Conservation (phyloP, 2,113 vertebrate species). For the Spilogale gracilis region DNA sequence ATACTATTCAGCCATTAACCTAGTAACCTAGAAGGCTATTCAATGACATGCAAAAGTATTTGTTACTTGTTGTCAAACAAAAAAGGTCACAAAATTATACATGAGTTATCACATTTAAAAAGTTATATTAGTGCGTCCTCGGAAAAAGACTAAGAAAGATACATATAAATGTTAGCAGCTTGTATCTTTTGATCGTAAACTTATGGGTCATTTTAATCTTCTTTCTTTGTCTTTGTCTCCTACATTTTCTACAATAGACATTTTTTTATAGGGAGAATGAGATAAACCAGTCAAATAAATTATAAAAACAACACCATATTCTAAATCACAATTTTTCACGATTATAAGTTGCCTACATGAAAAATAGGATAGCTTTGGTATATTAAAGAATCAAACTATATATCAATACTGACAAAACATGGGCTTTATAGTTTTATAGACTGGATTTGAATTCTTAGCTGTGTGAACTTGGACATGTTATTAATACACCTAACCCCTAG, state of each 20-base stretch:
- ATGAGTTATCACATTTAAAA: background rate
- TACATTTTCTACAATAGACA: background rate
- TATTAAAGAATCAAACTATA: background rate
- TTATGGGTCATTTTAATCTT: conserved; percentile 5
- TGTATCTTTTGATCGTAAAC: background rate
- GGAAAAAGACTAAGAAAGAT: background rate
- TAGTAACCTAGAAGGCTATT: background rate
- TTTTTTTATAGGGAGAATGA: conserved; percentile 16
- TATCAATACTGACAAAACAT: background rate
- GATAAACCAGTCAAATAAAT: background rate
- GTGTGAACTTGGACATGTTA: background rate
- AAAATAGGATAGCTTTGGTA: background rate
- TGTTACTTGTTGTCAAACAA: background rate
- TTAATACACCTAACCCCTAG: background rate
- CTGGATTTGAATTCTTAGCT: background rate
- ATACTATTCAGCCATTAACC: background rate
- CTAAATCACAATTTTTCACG: background rate
- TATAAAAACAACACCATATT: background rate
- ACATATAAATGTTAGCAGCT: background rate
- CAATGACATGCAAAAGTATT: background rate
- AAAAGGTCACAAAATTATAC: background rate
- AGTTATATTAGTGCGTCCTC: background rate
- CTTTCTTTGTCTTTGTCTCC: background rate
- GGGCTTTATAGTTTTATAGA: background rate
- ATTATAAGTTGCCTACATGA: background rate